Percentiles rank a stretch among this genome's conserved stretches.
Conservation (phyloP, 37 sponge, comb jelly and placozoan species). For the Mnemiopsis leidyi region DNA sequence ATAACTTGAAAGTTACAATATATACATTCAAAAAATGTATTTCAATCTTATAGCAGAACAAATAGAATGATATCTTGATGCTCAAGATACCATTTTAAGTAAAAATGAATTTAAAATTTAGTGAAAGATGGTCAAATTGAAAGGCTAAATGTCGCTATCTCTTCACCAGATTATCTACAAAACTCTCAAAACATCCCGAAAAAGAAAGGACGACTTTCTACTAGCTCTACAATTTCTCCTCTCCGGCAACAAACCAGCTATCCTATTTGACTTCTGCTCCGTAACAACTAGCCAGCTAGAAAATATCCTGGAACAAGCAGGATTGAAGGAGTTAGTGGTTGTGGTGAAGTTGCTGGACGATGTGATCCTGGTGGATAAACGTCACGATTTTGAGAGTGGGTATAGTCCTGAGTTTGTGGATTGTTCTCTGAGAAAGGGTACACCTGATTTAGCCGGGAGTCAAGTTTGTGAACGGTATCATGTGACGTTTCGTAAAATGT, state of each 20-base stretch:
- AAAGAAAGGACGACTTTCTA: neutral
- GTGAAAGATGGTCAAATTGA: no score
- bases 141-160: neutral
- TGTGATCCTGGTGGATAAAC: neutral
- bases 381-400: neutral
- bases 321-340: neutral
- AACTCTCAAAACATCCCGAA: neutral
- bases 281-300: neutral
- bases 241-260: slow-evolving; percentile 1
- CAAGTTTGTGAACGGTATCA: neutral
- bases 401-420: neutral
- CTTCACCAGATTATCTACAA: neutral
- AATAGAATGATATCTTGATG: no score
- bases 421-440: neutral
- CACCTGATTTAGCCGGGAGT: neutral
- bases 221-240: neutral
- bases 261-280: slow-evolving; percentile 39
- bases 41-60: no score
- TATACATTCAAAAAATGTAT: no score
- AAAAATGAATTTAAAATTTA: no score
- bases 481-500: neutral
- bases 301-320: neutral
- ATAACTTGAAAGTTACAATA: no score
- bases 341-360: neutral
- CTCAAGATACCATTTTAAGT: no score